Evolutionary conservation across 2,888 invertebrate genomes (phyloP).

Genomic region (Limnephilus rhombicus): DNA sequence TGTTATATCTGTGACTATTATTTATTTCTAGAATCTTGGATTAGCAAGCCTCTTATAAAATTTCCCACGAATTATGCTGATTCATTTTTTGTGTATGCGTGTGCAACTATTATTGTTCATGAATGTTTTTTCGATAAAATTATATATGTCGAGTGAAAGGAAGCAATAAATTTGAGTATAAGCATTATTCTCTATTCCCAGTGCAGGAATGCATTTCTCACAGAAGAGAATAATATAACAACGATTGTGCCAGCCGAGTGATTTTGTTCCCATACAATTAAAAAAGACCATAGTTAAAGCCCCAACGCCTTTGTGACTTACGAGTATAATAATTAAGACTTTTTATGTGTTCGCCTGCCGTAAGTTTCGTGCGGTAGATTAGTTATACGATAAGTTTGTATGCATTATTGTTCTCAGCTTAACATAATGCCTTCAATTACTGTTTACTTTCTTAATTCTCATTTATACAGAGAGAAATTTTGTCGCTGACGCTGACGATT

Average conservation of each 20-base stretch:
- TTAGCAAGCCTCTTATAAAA: not conserved
- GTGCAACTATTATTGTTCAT: not conserved
- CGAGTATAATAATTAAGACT: slow-evolving; percentile 39
- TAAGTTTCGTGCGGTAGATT: slow-evolving; percentile 14
- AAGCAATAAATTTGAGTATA: not conserved
- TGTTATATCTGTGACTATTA: not conserved
- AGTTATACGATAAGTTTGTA: slow-evolving; percentile 6
- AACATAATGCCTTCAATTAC: slow-evolving; percentile 43
- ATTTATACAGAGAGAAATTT: slow-evolving; percentile 16
- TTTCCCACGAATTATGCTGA: not conserved
- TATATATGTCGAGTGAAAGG: slow-evolving; percentile 23
- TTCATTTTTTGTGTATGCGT: not conserved
- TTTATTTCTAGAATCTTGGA: not conserved
- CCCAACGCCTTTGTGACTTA: slow-evolving; percentile 19
- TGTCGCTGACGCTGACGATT: slow-evolving; percentile 16
- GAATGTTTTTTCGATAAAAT: not conserved
- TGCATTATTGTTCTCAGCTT: slow-evolving; percentile 41
- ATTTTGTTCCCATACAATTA: slow-evolving; percentile 41
- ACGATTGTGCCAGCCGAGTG: slow-evolving; percentile 1
- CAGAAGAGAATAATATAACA: not conserved
- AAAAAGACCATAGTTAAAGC: not conserved
- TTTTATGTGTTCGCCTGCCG: slow-evolving; percentile 23
- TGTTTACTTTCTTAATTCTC: slow-evolving; percentile 36
- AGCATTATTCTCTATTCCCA: slow-evolving; percentile 4
- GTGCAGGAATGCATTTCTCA: slow-evolving; percentile 41